A percentile compares a stretch with the other conserved stretches of the same genome.
Conservation (phyloP, 2,797 vertebrate genomes). For the Trichosurus vulpecula region DNA sequence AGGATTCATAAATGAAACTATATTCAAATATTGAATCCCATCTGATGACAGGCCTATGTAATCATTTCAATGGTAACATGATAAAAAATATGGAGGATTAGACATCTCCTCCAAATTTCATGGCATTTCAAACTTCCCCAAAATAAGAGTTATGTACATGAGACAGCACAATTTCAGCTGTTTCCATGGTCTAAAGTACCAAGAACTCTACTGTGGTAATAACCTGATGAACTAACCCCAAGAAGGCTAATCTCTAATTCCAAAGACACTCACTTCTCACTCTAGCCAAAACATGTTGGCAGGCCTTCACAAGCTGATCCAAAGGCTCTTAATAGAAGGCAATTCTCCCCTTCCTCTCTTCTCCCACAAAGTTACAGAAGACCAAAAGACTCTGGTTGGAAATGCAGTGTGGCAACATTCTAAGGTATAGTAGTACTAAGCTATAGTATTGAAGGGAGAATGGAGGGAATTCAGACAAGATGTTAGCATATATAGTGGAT, state of each 20-base stretch:
- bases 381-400: neutral
- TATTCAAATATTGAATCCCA: neutral
- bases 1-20: slow-evolving; percentile 20
- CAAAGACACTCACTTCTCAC: neutral
- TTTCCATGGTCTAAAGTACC: neutral
- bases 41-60: slow-evolving; percentile 6
- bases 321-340: no score
- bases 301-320: neutral
- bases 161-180: neutral
- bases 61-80: neutral
- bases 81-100: neutral
- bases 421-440: neutral
- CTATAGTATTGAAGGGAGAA: neutral
- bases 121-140: neutral
- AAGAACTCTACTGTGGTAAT: neutral
- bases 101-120: neutral
- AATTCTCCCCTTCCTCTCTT: neutral
- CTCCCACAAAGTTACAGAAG: neutral
- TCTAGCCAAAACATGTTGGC: neutral
- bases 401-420: neutral
- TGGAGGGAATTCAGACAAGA: neutral
- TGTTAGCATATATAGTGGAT: neutral
- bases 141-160: neutral
- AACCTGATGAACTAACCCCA: neutral
- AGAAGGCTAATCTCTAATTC: neutral